Base-by-base conservation (phyloP, 1,140 invertebrate genomes). In the Wasmannia auropunctata region DNA sequence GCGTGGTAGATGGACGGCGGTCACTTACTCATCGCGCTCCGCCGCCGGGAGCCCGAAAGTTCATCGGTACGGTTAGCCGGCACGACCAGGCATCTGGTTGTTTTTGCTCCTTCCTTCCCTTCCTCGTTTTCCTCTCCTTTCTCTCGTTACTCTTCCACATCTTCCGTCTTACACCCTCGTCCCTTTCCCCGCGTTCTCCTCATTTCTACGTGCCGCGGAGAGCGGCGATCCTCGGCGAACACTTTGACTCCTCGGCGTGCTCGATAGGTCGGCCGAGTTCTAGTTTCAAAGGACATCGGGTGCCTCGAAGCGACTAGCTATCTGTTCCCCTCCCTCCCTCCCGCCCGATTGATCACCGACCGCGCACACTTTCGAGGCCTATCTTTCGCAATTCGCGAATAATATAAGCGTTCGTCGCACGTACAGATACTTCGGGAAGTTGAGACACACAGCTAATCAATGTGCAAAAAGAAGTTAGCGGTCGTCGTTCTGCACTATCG, bases 41-140 rank as follows among this genome's bases (percentile, higher is more conserved):
- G 79, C 43, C 76, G 79, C 88, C 86, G 34, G 89, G 86, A 90
- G 88, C 89, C n/a, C 90, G 89, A 91, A 91, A 91, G 90, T 91
- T 91, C 90, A 88, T 90, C 90, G 90, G 86, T 90, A 91, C 90
- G 89, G 90, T 91, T 91, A 91, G 86, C 84, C 76, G 88, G 81
- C 88, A 90, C 83, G 77, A 86, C 69, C 76, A 80, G 69, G 63
- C 67, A 81, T 70, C 86, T 63, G 62, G 63, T 62, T 28, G 69
- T 67, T 91, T 31, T 51, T 63, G 34, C 67, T 63, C 40, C 51
- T 58, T 28, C 25, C 34, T 25, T n/a, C 49, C 49, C 34, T 69
- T 11, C 6, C 16, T 43, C 34, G 25, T 74, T 60, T 22, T 22
- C 25, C 28, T 46, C 72, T 43, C n/a, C n/a, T n/a, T n/a, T 25